A percentile compares a stretch with the other conserved stretches of the same genome.
Conservation (phyloP, 2,113 vertebrate species). For the Eulemur rufifrons region DNA sequence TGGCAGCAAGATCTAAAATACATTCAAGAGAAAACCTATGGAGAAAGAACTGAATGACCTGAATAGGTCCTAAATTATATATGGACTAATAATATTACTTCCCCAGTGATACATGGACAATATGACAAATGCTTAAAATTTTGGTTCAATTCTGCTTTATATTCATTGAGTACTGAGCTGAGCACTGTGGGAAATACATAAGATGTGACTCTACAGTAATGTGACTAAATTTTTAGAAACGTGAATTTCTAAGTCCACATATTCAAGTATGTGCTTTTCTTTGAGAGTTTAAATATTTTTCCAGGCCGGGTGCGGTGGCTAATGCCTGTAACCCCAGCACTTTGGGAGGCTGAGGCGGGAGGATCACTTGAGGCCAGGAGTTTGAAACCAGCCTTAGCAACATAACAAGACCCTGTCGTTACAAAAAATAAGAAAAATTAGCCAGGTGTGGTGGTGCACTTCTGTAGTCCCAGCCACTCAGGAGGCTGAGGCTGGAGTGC, state of each 20-base stretch:
- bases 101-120: neutral
- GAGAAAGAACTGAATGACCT: neutral
- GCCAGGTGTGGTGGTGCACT: too few species aligned
- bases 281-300: conserved; percentile 37
- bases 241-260: neutral
- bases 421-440: neutral
- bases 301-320: neutral
- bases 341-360: neutral
- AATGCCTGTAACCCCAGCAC: neutral
- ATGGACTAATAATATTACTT: neutral
- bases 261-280: neutral
- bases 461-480: too few species aligned
- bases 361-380: neutral
- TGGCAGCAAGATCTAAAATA: neutral
- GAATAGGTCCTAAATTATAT: neutral
- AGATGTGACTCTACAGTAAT: neutral
- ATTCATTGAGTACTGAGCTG: neutral
- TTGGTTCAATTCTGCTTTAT: neutral
- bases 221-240: neutral
- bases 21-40: neutral
- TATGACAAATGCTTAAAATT: neutral
- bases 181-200: neutral
- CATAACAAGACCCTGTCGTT: neutral
- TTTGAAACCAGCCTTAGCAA: neutral
- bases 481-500: too few species aligned